Evolutionary conservation across 2,113 vertebrate genomes (phyloP), one percentile per base, ranked within the genome.

Genomic region (Tetrao urogallus): DNA sequence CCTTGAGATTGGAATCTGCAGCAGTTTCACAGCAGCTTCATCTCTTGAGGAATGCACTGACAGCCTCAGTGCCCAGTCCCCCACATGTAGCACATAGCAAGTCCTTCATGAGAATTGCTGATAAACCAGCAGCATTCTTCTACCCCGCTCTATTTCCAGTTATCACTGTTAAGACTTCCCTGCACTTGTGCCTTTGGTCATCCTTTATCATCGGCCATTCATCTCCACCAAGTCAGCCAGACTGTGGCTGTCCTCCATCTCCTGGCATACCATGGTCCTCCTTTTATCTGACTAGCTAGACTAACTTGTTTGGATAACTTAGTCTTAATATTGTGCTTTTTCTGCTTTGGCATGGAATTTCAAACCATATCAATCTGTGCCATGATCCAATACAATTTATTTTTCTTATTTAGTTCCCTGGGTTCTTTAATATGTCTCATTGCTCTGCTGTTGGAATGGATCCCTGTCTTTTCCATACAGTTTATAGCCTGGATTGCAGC

Each of bases 211-310:
- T 76, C 71, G 90, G 94, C 88, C 82, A 47, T 72, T 85, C 3
- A 13, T 48, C 79, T 95, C 86, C 92, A 94, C 1, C 32, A 88
- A 65, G 58, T 43, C 90, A 66, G 90, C 79, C 88, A 95, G 94
- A 65, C 82, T 94, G 17, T 36, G 22, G 64, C 88, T 93, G 75
- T 92, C 90, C 88, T 93, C 71, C 57, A 3, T 76, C 91, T 95
- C 92, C 94, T 93, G 90, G 86, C 95, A 92, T 94, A 69, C 82
- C 82, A 1, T 2, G 71, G 75, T 93, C 79, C 52, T 79, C 63
- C 72, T 13, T 75, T 82, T 9, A 0, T 28, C 94, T 91, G 92
- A 85, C 94, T 93, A 75, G 95, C 90, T 92, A 96, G 92, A 88
- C 90, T 67, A 42, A 16, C 93, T 91, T 45, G 77, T 71, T 90